phyloP scores from a whole-genome alignment of 2,888 invertebrate species.

The Gerosis bhagava region DNA sequence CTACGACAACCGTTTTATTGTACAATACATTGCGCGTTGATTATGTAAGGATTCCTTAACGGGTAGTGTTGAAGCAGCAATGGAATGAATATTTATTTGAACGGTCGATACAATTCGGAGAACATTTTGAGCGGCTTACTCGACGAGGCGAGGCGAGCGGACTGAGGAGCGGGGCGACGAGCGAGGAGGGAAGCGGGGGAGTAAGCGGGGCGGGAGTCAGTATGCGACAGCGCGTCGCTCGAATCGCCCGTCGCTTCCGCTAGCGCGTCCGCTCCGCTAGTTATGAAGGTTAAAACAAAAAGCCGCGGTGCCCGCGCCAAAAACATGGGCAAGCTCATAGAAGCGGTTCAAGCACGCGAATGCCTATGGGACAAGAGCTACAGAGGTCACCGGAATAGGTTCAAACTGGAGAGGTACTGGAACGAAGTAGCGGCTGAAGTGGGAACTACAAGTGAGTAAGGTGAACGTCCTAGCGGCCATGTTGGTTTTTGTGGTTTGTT shows the following conservation, averaged over 20 bases:
- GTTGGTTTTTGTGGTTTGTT: too few species aligned
- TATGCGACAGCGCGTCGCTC: constrained; percentile 55
- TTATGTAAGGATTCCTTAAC: not conserved
- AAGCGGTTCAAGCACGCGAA: constrained; percentile 74
- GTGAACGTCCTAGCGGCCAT: constrained; percentile 48
- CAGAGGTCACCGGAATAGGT: constrained; percentile 70
- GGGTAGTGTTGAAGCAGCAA: not conserved
- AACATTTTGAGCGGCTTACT: too few species aligned
- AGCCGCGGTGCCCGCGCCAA: constrained; percentile 54
- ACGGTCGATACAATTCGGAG: too few species aligned
- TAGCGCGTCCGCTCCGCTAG: constrained; percentile 55
- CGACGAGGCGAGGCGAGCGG: constrained; percentile 47
- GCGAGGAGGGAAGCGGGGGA: constrained; percentile 56
- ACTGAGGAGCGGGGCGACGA: constrained; percentile 59
- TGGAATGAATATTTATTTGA: too few species aligned
- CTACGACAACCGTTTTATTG: not conserved
- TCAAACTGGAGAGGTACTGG: constrained; percentile 75
- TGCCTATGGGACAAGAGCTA: constrained; percentile 75
- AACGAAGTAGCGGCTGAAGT: constrained; percentile 74
- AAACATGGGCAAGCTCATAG: constrained; percentile 73
- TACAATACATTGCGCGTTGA: constrained; percentile 3
- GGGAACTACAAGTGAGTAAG: constrained; percentile 73
- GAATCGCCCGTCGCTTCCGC: constrained; percentile 55
- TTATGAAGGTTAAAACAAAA: constrained; percentile 58
- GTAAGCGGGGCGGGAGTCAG: constrained; percentile 48